A percentile compares a stretch with the other conserved stretches of the same genome.
phyloP scores from a whole-genome alignment of 64 coral and sea anemone species.

The Anthopleura sola region DNA sequence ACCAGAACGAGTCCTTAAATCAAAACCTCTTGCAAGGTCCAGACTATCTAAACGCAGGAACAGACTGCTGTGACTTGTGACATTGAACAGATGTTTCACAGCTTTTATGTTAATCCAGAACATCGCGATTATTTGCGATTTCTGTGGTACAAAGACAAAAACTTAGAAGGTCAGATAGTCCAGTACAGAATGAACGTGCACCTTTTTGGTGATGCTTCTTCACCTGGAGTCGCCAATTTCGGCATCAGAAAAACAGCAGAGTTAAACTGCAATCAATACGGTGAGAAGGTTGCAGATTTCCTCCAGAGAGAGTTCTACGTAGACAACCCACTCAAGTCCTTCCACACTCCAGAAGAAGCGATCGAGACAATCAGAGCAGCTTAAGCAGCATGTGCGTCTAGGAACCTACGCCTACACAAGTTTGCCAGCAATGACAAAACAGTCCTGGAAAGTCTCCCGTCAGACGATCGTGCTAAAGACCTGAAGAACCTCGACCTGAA shows the following conservation, averaged over 20 bases:
- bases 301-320: conserved; percentile 53
- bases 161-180: background rate
- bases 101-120: conserved; percentile 46
- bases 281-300: conserved; percentile 26
- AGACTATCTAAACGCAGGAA: conserved; percentile 5
- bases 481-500: conserved; percentile 30
- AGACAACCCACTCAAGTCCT: conserved; percentile 42
- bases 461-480: conserved; percentile 35
- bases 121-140: conserved; percentile 43
- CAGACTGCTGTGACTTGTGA: conserved; percentile 24
- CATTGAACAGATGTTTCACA: conserved; percentile 50
- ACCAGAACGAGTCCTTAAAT: conserved; percentile 35
- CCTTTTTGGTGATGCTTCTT: conserved; percentile 37
- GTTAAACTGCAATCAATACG: conserved; percentile 20
- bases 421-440: conserved; percentile 37
- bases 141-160: conserved; percentile 47
- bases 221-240: conserved; percentile 27
- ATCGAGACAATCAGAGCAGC: conserved; percentile 20
- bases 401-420: conserved; percentile 38
- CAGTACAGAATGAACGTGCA: conserved; percentile 46
- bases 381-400: conserved; percentile 17
- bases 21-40: conserved; percentile 24
- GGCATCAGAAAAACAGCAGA: conserved; percentile 42
- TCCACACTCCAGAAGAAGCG: conserved; percentile 19
- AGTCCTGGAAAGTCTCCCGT: conserved; percentile 25